A percentile compares a stretch with the other conserved stretches of the same genome.
These are phyloP conservation scores for Malacoctenus gilli DNA, from an alignment of 2,797 vertebrate species.

Conservation along the genomic window DNA sequence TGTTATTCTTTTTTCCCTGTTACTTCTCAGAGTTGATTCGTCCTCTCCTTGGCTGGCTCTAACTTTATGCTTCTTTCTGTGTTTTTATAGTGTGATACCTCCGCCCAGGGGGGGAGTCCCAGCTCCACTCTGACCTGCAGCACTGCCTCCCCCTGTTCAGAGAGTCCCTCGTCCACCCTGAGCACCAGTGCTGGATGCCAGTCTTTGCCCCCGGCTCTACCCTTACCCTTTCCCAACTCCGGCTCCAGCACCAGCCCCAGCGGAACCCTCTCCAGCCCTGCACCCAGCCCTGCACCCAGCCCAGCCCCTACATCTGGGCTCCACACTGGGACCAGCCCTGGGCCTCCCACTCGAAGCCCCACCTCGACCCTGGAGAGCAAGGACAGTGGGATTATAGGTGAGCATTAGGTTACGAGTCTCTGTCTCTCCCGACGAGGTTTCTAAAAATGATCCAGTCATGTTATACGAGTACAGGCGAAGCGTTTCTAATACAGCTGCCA, in stretches of 20 bases:
- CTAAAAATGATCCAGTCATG: no score
- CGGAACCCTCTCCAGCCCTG: conserved; percentile 63
- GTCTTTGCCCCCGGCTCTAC: conserved; percentile 46
- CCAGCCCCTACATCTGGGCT: conserved; percentile 54
- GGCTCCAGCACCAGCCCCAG: conserved; percentile 61
- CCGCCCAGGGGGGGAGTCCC: conserved; percentile 87
- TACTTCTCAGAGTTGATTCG: not conserved
- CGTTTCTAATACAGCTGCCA: conserved; percentile 9
- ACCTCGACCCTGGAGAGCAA: conserved; percentile 97
- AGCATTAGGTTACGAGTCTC: no score
- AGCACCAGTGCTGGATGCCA: conserved; percentile 79
- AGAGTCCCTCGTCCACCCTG: conserved; percentile 92
- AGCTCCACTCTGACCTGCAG: conserved; percentile 94
- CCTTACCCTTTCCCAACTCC: conserved; percentile 51
- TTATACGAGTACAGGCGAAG: conserved; percentile 19
- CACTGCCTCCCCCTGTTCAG: conserved; percentile 91
- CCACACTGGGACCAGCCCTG: conserved; percentile 75
- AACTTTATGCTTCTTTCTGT: not conserved
- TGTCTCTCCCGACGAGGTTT: no score
- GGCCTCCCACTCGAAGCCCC: conserved; percentile 88
- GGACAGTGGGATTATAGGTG: conserved; percentile 96
- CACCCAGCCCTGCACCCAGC: conserved; percentile 38
- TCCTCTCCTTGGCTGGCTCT: not conserved
- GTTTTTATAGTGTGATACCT: conserved; percentile 79
- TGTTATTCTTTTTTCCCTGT: not conserved